Evolutionary conservation across 2,113 vertebrate species (phyloP), one percentile per base, ranked within the genome.

Genomic region (Esox niger): DNA sequence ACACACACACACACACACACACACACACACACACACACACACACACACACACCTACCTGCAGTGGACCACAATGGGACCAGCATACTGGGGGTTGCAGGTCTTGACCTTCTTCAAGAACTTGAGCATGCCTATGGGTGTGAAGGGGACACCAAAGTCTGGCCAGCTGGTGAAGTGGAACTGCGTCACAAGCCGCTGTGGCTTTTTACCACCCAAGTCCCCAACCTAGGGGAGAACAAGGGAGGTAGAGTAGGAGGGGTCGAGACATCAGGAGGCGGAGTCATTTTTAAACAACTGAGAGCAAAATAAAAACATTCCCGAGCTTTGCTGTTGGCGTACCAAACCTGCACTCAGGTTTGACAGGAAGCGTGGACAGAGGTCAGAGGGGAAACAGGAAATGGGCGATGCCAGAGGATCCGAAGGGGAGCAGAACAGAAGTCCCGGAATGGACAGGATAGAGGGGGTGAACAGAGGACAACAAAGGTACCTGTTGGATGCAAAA

Each of bases 121-220:
- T 99, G 52, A 99, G 92, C 97, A 98, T 98, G 56, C 96, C 96
- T 0, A 99, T 98, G 1, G 96, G 96, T 46, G 97, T 98, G 83
- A 99, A 98, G 73, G 96, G 96, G 10, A 98, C 96, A 70, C 97
- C 97, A 0, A 99, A 99, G 78, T 98, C 96, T 0, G 96, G 97
- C 96, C 97, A 99, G 91, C 96, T 99, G 87, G 97, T 98, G 83
- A 99, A 98, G 85, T 98, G 96, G 87, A 98, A 98, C 88, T 98
- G 96, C 21, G 96, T 99, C 85, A 99, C 94, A 71, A 98, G 91
- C 70, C 96, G 93, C 85, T 97, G 97, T 21, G 97, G 95, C 81
- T 99, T 99, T 86, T 98, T 98, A 74, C 96, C 97, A 0, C 95
- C 96, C 66, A 96, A 79, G 0, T 99, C 96, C 0, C 97, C 97